Evolutionary conservation across 2,888 invertebrate species (phyloP).

Genomic region (Orchestes rusci): DNA sequence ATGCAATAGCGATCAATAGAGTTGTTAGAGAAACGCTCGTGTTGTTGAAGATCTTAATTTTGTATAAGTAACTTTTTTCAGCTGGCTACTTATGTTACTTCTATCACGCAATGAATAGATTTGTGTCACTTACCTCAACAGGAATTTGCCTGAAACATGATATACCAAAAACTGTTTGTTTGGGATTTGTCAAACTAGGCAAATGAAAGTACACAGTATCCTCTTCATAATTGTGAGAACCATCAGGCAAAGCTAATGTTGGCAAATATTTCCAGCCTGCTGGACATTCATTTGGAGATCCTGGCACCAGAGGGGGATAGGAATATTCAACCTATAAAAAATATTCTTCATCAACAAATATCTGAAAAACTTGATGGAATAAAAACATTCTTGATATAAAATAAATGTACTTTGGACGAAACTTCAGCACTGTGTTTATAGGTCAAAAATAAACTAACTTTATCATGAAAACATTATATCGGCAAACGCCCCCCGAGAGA

Average conservation of each 20-base stretch:
- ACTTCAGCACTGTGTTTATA: background rate
- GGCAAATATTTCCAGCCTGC: constrained; percentile 92
- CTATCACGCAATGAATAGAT: no score
- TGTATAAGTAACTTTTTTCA: background rate
- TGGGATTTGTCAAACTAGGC: constrained; percentile 77
- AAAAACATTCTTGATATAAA: background rate
- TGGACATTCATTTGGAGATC: constrained; percentile 75
- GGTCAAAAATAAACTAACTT: no score
- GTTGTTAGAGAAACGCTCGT: no score
- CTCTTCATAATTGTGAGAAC: constrained; percentile 92
- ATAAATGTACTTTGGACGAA: background rate
- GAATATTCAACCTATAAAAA: constrained; percentile 84
- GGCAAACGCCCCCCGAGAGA: no score
- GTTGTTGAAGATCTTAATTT: no score
- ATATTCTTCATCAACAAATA: no score
- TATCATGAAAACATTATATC: no score
- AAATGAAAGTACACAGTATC: constrained; percentile 96
- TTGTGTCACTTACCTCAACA: constrained; percentile 69
- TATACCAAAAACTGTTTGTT: constrained; percentile 86
- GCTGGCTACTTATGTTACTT: no score
- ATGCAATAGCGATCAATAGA: background rate
- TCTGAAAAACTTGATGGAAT: background rate
- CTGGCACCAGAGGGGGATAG: constrained; percentile 79
- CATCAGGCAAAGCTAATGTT: constrained; percentile 95
- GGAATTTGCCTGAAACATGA: constrained; percentile 98